A percentile compares a stretch with the other conserved stretches of the same genome.
Evolutionary conservation across 2,797 vertebrate species (phyloP).

Genomic region (Lates japonicus): DNA sequence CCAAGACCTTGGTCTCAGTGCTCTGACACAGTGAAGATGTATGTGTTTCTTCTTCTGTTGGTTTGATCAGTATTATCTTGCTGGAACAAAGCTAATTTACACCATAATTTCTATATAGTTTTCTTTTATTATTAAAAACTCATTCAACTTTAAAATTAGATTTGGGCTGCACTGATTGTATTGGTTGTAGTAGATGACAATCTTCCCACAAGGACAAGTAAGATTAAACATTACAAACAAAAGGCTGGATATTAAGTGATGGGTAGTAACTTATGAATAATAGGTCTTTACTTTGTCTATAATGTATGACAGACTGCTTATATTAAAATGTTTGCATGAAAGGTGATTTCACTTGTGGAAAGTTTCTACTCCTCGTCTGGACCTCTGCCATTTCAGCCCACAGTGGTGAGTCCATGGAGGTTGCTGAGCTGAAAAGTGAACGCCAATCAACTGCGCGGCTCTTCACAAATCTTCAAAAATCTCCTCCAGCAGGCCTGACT

Average conservation of each 20-base stretch:
- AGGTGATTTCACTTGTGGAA: background rate
- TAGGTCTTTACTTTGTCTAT: background rate
- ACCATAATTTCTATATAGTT: background rate
- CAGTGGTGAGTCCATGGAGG: background rate
- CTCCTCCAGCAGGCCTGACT: background rate
- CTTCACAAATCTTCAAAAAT: background rate
- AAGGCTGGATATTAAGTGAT: background rate
- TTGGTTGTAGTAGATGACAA: background rate
- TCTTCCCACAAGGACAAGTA: background rate
- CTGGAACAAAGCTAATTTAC: background rate
- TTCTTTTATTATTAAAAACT: background rate
- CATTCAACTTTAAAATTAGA: background rate
- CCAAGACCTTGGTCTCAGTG: conserved; percentile 1
- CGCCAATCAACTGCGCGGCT: background rate
- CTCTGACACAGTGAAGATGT: conserved; percentile 13
- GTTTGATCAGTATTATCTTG: conserved; percentile 7
- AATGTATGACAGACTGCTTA: background rate
- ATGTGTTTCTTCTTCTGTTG: conserved; percentile 7
- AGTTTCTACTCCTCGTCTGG: background rate
- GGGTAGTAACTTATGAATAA: background rate
- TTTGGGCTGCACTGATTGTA: background rate
- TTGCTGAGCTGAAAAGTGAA: background rate
- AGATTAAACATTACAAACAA: background rate
- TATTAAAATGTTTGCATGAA: background rate
- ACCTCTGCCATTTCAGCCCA: background rate